A percentile compares a stretch with the other conserved stretches of the same genome.
phyloP scores from a whole-genome alignment of 2,888 invertebrate genomes.

The Spilosoma lubricipeda region DNA sequence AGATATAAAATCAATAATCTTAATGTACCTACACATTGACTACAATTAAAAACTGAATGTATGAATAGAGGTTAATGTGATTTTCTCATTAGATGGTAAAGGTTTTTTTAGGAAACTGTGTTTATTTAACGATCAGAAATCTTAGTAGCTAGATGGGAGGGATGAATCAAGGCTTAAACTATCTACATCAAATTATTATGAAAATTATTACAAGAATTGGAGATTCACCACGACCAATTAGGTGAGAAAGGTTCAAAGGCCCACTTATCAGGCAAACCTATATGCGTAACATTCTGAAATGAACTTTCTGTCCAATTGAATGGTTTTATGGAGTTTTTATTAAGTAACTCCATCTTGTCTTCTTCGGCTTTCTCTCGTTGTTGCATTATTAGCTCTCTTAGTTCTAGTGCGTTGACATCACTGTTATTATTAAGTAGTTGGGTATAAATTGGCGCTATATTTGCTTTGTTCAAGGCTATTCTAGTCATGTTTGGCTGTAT shows the following conservation, averaged over 20 bases:
- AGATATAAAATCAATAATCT: constrained; percentile 62
- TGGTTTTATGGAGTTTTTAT: constrained; percentile 78
- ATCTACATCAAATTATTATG: constrained; percentile 53
- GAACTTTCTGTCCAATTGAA: constrained; percentile 92
- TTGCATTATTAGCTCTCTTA: constrained; percentile 74
- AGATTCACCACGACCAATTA: constrained; percentile 87
- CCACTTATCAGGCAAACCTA: constrained; percentile 92
- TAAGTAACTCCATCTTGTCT: constrained; percentile 68
- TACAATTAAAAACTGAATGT: constrained; percentile 33
- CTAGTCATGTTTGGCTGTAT: constrained; percentile 57
- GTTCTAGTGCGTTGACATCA: constrained; percentile 71
- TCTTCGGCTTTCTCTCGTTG: constrained; percentile 73
- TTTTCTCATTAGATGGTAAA: constrained; percentile 13
- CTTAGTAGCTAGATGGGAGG: constrained; percentile 36
- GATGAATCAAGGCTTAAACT: constrained; percentile 40
- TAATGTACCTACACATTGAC: constrained; percentile 43
- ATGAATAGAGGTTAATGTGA: constrained; percentile 17
- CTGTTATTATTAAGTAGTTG: constrained; percentile 77
- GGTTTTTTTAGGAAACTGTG: constrained; percentile 7
- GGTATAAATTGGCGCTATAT: constrained; percentile 76
- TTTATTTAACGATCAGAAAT: constrained; percentile 13
- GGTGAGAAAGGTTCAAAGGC: constrained; percentile 88
- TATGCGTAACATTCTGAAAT: constrained; percentile 87
- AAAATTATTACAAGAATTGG: constrained; percentile 37
- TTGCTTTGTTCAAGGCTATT: constrained; percentile 73